phyloP scores from a whole-genome alignment of 2,113 vertebrate genomes.

The Bostrychus sinensis region DNA sequence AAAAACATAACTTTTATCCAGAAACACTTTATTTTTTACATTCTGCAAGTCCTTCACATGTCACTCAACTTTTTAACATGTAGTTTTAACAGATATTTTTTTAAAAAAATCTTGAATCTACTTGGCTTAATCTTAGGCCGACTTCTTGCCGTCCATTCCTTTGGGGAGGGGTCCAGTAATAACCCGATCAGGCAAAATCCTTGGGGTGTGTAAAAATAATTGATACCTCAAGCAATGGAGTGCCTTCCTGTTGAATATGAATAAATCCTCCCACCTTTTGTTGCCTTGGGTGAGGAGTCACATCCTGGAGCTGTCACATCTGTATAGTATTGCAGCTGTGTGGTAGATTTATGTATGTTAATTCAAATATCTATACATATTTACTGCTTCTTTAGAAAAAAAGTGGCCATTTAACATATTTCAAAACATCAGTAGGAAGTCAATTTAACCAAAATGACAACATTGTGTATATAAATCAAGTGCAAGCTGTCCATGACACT shows the following conservation, averaged over 20 bases:
- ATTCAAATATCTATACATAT: neutral
- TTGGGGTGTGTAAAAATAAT: conserved; percentile 23
- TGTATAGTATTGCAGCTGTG: neutral
- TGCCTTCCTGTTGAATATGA: conserved; percentile 31
- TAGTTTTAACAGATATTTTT: no score
- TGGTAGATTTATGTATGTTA: neutral
- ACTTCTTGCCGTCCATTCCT: conserved; percentile 1
- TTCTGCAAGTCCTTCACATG: neutral
- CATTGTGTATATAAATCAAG: no score
- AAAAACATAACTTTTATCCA: no score
- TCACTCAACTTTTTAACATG: no score
- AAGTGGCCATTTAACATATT: neutral
- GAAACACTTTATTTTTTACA: conserved; percentile 6
- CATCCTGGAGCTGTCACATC: conserved; percentile 34
- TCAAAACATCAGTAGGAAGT: neutral
- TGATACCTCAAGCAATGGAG: conserved; percentile 22
- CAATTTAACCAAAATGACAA: neutral
- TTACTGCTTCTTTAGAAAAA: neutral
- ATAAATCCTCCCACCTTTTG: conserved; percentile 35
- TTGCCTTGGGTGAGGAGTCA: conserved; percentile 19
- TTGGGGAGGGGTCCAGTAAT: conserved; percentile 8
- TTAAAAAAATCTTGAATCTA: no score
- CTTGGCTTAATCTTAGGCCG: neutral
- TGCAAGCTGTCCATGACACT: no score
- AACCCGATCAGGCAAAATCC: conserved; percentile 17